These are phyloP conservation scores for Mesoligia furuncula DNA, from an alignment of 2,888 invertebrate genomes.

Conservation along the genomic window DNA sequence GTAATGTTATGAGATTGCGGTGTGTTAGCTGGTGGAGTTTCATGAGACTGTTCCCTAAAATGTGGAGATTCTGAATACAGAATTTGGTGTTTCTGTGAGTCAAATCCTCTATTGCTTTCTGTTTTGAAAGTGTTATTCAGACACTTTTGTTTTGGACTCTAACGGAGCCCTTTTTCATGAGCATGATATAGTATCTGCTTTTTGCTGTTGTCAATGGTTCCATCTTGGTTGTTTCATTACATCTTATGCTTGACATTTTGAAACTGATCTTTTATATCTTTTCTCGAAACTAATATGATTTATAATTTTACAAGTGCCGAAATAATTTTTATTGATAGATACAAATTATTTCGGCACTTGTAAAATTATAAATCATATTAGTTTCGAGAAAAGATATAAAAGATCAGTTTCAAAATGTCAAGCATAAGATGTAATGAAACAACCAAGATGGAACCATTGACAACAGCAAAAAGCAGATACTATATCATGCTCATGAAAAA, in stretches of 20 bases:
- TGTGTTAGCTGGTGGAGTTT: not conserved
- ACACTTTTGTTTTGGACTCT: not conserved
- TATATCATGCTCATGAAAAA: not conserved
- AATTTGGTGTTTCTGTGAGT: not conserved
- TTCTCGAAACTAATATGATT: not conserved
- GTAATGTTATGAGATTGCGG: constrained; percentile 24
- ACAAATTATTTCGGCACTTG: not conserved
- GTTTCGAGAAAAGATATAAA: not conserved
- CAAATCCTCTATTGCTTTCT: not conserved
- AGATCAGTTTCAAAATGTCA: not conserved
- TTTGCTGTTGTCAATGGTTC: not conserved
- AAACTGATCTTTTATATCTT: not conserved
- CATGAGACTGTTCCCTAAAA: constrained; percentile 26
- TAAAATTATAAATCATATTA: not conserved
- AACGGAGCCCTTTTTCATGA: not conserved
- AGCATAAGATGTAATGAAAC: not conserved
- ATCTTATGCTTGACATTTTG: not conserved
- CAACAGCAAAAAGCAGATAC: not conserved
- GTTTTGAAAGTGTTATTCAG: not conserved
- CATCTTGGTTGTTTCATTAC: not conserved
- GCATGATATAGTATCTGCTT: not conserved
- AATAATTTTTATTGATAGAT: no score
- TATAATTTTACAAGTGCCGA: no score
- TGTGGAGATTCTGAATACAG: not conserved
- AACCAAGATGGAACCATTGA: not conserved